These are phyloP conservation scores for Lethrus apterus DNA, from an alignment of 1,140 invertebrate species.

Conservation along the genomic window DNA sequence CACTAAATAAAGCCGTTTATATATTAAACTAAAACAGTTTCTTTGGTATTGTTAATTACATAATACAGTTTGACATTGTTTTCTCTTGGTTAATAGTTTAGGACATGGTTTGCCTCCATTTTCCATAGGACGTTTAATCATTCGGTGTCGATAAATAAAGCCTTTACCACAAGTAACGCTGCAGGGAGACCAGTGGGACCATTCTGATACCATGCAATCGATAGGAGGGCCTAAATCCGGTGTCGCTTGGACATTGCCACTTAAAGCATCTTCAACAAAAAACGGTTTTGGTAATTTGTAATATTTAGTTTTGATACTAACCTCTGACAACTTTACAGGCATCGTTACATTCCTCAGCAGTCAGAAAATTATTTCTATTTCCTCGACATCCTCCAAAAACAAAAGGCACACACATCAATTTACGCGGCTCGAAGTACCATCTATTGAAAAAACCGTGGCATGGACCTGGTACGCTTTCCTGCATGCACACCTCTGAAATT, in stretches of 20 bases:
- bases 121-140: slow-evolving; percentile 51
- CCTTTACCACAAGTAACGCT: slow-evolving; percentile 64
- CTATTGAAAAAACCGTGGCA: slow-evolving; percentile 76
- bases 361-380: slow-evolving; percentile 83
- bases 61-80: slow-evolving; percentile 40
- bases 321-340: slow-evolving; percentile 58
- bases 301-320: slow-evolving; percentile 25
- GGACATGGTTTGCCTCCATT: slow-evolving; percentile 67
- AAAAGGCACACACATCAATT: slow-evolving; percentile 72
- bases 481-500: slow-evolving; percentile 66
- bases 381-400: slow-evolving; percentile 83
- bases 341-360: slow-evolving; percentile 64
- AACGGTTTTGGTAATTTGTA: background rate
- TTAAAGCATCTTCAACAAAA: slow-evolving; percentile 23
- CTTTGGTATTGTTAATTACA: slow-evolving; percentile 12
- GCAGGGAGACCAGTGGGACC: slow-evolving; percentile 70
- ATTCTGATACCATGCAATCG: slow-evolving; percentile 62
- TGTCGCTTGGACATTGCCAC: slow-evolving; percentile 13
- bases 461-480: slow-evolving; percentile 63
- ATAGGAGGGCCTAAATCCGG: too few relatives aligned
- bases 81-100: slow-evolving; percentile 45
- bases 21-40: too few relatives aligned
- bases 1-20: too few relatives aligned
- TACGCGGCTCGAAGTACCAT: slow-evolving; percentile 71
- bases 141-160: slow-evolving; percentile 49